Conservation (phyloP, 2,113 vertebrate species). For the Pagrus major region DNA sequence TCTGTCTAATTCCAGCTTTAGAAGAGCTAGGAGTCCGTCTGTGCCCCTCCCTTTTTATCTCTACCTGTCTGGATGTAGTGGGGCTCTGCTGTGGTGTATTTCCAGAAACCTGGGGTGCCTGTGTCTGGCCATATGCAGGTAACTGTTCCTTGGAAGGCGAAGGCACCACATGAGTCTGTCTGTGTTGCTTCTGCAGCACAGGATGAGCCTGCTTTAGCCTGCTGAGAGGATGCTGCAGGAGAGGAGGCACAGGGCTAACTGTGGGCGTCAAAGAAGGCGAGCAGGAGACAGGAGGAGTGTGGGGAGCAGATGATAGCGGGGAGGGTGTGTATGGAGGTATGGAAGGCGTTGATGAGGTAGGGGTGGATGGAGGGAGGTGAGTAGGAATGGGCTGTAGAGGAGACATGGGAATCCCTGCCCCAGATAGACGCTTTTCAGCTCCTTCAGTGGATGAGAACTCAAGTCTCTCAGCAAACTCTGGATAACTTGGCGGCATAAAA, state of each 20-base stretch:
- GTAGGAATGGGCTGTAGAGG: constrained; percentile 69
- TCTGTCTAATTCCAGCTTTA: constrained; percentile 66
- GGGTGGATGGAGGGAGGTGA: constrained; percentile 64
- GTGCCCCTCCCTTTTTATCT: constrained; percentile 50
- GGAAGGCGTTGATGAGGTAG: constrained; percentile 76
- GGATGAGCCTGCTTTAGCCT: constrained; percentile 75
- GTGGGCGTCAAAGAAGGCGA: constrained; percentile 75
- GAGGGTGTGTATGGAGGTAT: constrained; percentile 76
- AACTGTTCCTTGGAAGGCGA: constrained; percentile 72
- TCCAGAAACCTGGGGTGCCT: constrained; percentile 42
- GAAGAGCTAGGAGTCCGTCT: constrained; percentile 66
- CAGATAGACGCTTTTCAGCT: constrained; percentile 88
- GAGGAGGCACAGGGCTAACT: constrained; percentile 67
- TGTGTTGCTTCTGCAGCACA: constrained; percentile 73
- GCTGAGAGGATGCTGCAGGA: constrained; percentile 68
- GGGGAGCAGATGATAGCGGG: constrained; percentile 76
- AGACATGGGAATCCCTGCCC: constrained; percentile 80
- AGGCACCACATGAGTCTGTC: constrained; percentile 40
- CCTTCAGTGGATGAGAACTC: constrained; percentile 87
- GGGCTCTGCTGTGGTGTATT: constrained; percentile 64
- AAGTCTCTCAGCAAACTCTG: constrained; percentile 94
- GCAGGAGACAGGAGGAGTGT: constrained; percentile 77
- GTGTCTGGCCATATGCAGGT: constrained; percentile 36
- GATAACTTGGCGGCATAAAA: constrained; percentile 96
- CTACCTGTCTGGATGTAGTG: constrained; percentile 43